Evolutionary conservation across 2,113 vertebrate genomes (phyloP), one percentile per base, ranked within the genome.

Genomic region (Antigone vipio): DNA sequence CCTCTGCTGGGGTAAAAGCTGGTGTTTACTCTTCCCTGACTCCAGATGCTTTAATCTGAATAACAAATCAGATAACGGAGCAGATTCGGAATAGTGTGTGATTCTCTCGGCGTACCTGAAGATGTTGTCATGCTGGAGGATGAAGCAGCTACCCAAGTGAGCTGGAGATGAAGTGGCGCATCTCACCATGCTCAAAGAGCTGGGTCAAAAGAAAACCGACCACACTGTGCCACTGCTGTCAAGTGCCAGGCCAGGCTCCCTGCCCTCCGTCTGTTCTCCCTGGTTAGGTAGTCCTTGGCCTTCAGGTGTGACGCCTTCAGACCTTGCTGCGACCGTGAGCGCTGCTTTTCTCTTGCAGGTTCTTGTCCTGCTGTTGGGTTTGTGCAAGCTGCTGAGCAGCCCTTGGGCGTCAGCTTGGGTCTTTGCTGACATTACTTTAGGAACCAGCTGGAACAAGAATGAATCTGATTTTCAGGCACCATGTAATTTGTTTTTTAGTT

Each of bases 291-390:
- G 59, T 19, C 45, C 23, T 59, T 26, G 47, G 8, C 64, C 34
- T 89, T 40, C 66, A 40, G 71, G 49, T 13, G 42, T 23, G 50
- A 44, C 2, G 3, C 38, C 27, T 53, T 42, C 35, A 19, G 56
- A 35, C 27, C 72, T 60, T 0, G 0, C 56, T 4, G 6, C 2
- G 6, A 60, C 32, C 0, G 0, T 8, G 15, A 77, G 71, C 34
- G 3, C 26, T 29, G 63, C 44, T 93, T 56, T 63, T 35, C 50
- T 72, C 26, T 26, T 24, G 30, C 38, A 55, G 59, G 22, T 82
- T 66, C 49, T 29, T 32, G 19, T 62, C 23, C 27, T 23, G 53
- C 83, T 64, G 38, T 29, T 63, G 21, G 40, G 20, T 59, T 60
- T 64, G 45, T 34, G 42, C 16, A 21, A 59, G 45, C 40, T 55